A percentile compares a stretch with the other conserved stretches of the same genome.
phyloP scores from a whole-genome alignment of 2,888 invertebrate genomes.

The Troides aeacus region DNA sequence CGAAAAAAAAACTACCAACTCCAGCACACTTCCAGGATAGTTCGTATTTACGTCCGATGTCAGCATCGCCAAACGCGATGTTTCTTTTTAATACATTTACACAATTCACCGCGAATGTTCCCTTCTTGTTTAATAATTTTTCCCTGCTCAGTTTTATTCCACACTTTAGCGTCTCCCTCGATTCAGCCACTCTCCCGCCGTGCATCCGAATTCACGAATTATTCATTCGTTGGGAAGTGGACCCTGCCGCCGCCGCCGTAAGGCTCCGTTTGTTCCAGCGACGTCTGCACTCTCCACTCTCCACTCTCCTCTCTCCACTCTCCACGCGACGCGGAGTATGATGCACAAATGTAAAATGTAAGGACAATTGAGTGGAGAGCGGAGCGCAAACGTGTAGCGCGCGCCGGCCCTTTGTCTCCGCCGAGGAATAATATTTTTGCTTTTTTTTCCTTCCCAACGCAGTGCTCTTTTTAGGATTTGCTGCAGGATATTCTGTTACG shows the following conservation, averaged over 20 bases:
- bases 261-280: slow-evolving; percentile 43
- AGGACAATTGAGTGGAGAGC: slow-evolving; percentile 72
- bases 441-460: slow-evolving; percentile 35
- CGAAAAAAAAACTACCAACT: no score
- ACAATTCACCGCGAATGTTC: slow-evolving; percentile 35
- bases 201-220: slow-evolving; percentile 64
- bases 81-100: background rate
- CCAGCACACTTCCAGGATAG: no score
- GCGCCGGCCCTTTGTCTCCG: slow-evolving; percentile 55
- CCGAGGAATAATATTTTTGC: slow-evolving; percentile 47
- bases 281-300: slow-evolving; percentile 76
- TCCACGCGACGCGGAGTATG: slow-evolving; percentile 68
- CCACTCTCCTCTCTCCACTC: slow-evolving; percentile 53
- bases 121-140: slow-evolving; percentile 44
- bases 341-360: slow-evolving; percentile 77
- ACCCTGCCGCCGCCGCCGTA: background rate
- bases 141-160: slow-evolving; percentile 74
- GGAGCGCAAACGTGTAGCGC: slow-evolving; percentile 61
- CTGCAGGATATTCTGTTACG: slow-evolving; percentile 33
- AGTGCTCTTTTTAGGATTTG: slow-evolving; percentile 53
- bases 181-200: slow-evolving; percentile 72
- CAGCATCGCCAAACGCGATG: no score
- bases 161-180: slow-evolving; percentile 74
- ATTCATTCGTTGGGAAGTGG: background rate
- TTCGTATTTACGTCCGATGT: no score